Evolutionary conservation across 1,140 invertebrate species (phyloP).

Genomic region (Macrotrachela quadricornifera): DNA sequence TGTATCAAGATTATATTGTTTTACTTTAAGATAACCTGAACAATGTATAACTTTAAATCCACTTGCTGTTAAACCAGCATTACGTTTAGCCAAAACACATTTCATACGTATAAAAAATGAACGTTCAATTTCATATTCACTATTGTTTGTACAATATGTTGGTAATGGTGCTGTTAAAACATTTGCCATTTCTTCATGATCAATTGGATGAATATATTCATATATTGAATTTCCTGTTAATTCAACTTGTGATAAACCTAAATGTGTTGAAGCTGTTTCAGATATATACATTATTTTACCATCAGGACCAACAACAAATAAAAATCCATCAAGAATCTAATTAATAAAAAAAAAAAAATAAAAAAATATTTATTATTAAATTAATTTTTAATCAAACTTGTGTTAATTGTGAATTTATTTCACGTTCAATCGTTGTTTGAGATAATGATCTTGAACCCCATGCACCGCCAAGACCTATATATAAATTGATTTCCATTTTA

Average conservation of each 20-base stretch:
- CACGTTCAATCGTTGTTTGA: slow-evolving; percentile 53
- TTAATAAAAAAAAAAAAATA: slow-evolving; percentile 31
- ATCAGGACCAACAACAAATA: slow-evolving; percentile 84
- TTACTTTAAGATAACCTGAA: slow-evolving; percentile 73
- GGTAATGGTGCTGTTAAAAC: slow-evolving; percentile 41
- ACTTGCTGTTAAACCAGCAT: slow-evolving; percentile 71
- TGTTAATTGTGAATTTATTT: slow-evolving; percentile 70
- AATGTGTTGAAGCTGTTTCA: slow-evolving; percentile 88
- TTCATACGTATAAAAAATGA: slow-evolving; percentile 71
- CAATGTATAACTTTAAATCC: slow-evolving; percentile 97
- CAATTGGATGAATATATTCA: slow-evolving; percentile 80
- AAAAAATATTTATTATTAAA: slow-evolving; percentile 1
- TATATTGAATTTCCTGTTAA: slow-evolving; percentile 89
- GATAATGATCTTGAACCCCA: slow-evolving; percentile 43
- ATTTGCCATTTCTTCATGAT: slow-evolving; percentile 80
- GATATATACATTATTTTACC: slow-evolving; percentile 99
- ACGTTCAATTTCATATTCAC: slow-evolving; percentile 25
- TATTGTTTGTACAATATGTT: slow-evolving; percentile 4
- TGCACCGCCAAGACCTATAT: slow-evolving; percentile 64
- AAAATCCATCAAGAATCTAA: slow-evolving; percentile 71
- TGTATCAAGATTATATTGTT: slow-evolving; percentile 34
- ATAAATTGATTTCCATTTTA: slow-evolving; percentile 9
- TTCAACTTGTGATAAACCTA: slow-evolving; percentile 88
- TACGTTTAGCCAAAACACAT: slow-evolving; percentile 83
- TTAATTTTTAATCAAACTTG: slow-evolving; percentile 44